A percentile compares a stretch with the other conserved stretches of the same genome.
Conservation (phyloP, 1,140 invertebrate species). For the Danaus melanippus region DNA sequence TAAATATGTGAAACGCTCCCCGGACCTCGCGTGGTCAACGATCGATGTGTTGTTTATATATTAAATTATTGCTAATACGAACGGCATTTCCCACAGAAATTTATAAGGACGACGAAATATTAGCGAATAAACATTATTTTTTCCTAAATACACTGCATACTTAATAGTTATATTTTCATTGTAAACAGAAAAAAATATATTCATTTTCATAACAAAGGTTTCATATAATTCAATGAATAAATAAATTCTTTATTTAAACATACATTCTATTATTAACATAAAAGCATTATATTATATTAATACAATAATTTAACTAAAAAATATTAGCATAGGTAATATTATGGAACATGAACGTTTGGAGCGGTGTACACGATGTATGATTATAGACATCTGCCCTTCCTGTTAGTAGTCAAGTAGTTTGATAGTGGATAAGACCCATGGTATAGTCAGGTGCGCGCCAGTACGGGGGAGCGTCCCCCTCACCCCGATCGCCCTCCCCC, state of each 20-base stretch:
- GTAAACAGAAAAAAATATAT: too few relatives aligned
- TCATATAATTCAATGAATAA: too few relatives aligned
- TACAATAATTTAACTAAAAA: slow-evolving; percentile 1
- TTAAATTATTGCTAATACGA: slow-evolving; percentile 18
- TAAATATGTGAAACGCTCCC: slow-evolving; percentile 31
- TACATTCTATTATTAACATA: too few relatives aligned
- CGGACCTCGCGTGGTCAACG: slow-evolving; percentile 50
- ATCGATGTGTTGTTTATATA: slow-evolving; percentile 57
- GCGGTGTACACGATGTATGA: slow-evolving; percentile 24
- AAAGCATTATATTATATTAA: too few relatives aligned
- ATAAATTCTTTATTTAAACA: too few relatives aligned
- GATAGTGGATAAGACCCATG: slow-evolving; percentile 33
- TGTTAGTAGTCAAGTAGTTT: slow-evolving; percentile 27
- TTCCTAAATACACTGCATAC: too few relatives aligned
- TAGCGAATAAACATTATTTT: too few relatives aligned
- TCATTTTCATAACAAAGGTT: too few relatives aligned
- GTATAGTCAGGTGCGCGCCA: slow-evolving; percentile 57
- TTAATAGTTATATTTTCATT: too few relatives aligned
- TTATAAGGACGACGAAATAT: too few relatives aligned
- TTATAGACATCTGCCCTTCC: slow-evolving; percentile 57
- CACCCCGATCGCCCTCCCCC: slow-evolving; percentile 17
- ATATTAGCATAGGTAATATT: not conserved
- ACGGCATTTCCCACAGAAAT: too few relatives aligned
- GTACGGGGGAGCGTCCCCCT: slow-evolving; percentile 32
- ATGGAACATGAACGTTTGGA: too few relatives aligned